Percentiles rank a stretch among this genome's conserved stretches.
These are phyloP conservation scores for Malthinus seriepunctatus DNA, from an alignment of 2,888 invertebrate genomes.

Conservation along the genomic window DNA sequence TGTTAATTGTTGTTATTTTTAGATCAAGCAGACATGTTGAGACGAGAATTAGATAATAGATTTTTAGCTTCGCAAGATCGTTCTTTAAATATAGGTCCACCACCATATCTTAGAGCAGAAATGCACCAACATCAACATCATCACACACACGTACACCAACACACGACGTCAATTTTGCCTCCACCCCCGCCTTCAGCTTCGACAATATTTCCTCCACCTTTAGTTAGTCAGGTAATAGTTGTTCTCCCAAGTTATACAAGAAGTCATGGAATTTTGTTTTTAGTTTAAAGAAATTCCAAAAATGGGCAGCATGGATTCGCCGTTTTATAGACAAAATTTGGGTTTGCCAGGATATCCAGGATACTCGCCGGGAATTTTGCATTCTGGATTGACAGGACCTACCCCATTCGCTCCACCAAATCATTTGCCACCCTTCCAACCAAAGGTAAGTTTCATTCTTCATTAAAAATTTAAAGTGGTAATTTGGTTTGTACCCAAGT, in stretches of 20 bases:
- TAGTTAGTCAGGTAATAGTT: constrained; percentile 58
- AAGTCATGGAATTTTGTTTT: constrained; percentile 25
- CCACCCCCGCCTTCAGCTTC: constrained; percentile 60
- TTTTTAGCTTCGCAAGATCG: constrained; percentile 87
- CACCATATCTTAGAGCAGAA: constrained; percentile 75
- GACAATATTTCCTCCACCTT: constrained; percentile 65
- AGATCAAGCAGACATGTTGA: constrained; percentile 81
- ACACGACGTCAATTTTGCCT: constrained; percentile 70
- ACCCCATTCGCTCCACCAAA: constrained; percentile 89
- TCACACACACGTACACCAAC: constrained; percentile 89
- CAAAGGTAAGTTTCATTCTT: constrained; percentile 67
- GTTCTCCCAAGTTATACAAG: not conserved
- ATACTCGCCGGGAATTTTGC: constrained; percentile 76
- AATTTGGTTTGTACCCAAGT: not conserved
- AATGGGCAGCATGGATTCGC: constrained; percentile 75
- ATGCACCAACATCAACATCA: constrained; percentile 94
- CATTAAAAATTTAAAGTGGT: not conserved
- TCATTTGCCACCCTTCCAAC: constrained; percentile 84
- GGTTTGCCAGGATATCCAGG: constrained; percentile 80
- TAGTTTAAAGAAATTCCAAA: constrained; percentile 89
- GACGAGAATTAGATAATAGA: constrained; percentile 87
- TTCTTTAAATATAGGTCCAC: constrained; percentile 56
- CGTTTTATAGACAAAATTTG: constrained; percentile 76
- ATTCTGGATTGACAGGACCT: constrained; percentile 72
- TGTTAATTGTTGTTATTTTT: constrained; percentile 40